These are phyloP conservation scores for Ephestia elutella DNA, from an alignment of 1,140 invertebrate genomes.

Conservation along the genomic window DNA sequence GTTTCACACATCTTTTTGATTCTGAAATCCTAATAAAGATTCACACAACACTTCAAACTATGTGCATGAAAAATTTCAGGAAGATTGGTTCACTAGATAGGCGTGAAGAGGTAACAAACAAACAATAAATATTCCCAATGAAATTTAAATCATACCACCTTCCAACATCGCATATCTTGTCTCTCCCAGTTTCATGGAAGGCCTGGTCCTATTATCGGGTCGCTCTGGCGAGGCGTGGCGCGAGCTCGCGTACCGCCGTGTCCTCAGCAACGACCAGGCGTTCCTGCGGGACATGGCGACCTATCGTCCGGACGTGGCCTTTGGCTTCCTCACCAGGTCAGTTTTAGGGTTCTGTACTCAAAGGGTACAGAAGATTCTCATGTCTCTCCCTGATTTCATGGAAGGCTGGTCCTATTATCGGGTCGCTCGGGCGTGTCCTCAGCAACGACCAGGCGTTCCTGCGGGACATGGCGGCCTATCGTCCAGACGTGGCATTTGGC, in stretches of 20 bases:
- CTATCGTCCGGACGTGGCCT: conserved; percentile 60
- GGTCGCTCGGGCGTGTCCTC: conserved; percentile 41
- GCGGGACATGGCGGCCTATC: conserved; percentile 53
- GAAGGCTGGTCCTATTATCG: conserved; percentile 59
- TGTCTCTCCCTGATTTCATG: conserved; percentile 56
- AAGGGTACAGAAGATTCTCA: too few species aligned
- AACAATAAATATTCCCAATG: too few species aligned
- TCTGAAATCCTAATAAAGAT: too few species aligned
- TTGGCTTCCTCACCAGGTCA: too few species aligned
- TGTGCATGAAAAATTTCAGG: too few species aligned
- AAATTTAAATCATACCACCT: too few species aligned
- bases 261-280: conserved; percentile 51
- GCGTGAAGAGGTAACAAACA: too few species aligned
- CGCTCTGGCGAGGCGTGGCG: conserved; percentile 53
- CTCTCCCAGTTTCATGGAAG: conserved; percentile 67
- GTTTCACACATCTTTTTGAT: too few species aligned
- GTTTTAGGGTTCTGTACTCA: too few species aligned
- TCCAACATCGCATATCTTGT: too few species aligned
- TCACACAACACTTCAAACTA: too few species aligned
- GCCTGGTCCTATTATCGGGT: conserved; percentile 48
- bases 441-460: conserved; percentile 57
- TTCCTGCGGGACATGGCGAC: conserved; percentile 59
- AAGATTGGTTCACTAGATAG: too few species aligned
- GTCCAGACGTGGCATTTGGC: conserved; percentile 61
- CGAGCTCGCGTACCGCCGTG: conserved; percentile 58